These are phyloP conservation scores for Aptenodytes patagonicus DNA, from an alignment of 2,113 vertebrate species.

Conservation along the genomic window DNA sequence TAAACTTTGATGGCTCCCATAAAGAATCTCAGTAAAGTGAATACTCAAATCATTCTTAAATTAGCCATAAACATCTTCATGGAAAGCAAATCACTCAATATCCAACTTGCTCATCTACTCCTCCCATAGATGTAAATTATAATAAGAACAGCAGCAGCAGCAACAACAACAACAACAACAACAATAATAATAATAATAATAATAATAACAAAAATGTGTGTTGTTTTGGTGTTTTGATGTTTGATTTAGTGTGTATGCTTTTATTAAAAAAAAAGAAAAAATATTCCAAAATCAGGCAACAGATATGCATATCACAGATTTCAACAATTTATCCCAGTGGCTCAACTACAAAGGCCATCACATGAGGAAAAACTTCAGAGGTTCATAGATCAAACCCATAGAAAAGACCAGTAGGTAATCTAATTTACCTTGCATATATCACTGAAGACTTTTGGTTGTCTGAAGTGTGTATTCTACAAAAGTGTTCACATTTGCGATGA, in stretches of 20 bases:
- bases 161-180: too few species aligned
- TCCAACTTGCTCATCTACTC: neutral
- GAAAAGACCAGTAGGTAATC: neutral
- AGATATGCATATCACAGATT: neutral
- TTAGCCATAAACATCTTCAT: neutral
- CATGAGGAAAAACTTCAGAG: neutral
- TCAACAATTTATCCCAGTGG: neutral
- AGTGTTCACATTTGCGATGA: neutral
- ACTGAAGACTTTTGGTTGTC: neutral
- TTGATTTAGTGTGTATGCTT: neutral
- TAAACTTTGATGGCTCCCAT: neutral
- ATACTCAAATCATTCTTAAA: neutral
- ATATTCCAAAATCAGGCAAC: neutral
- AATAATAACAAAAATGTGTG: neutral
- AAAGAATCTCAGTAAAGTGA: neutral
- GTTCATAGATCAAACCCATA: neutral
- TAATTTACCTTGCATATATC: neutral
- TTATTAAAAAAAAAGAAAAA: neutral
- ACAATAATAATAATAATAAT: neutral
- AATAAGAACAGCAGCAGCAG: too few species aligned
- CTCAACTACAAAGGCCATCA: neutral
- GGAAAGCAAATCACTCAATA: neutral
- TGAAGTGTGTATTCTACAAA: neutral
- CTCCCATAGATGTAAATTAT: neutral
- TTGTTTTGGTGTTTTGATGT: neutral